A percentile compares a stretch with the other conserved stretches of the same genome.
Evolutionary conservation across 2,113 vertebrate species (phyloP).

Genomic region (Gopherus flavomarginatus): DNA sequence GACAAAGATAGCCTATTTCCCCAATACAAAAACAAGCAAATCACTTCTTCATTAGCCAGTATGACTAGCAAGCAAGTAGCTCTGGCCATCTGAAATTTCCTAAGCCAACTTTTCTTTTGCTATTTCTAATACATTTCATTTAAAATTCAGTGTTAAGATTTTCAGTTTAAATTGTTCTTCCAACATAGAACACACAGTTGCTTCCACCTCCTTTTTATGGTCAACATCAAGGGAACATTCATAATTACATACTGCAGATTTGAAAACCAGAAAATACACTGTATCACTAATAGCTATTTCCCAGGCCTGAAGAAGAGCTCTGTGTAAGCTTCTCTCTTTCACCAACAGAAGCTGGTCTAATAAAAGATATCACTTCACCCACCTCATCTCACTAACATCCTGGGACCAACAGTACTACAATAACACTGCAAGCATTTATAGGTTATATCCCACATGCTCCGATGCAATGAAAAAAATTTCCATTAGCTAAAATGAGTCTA

Average conservation of each 20-base stretch:
- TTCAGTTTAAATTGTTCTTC: not conserved
- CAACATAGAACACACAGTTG: not conserved
- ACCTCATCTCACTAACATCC: not conserved
- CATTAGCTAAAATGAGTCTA: not conserved
- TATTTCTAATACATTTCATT: not conserved
- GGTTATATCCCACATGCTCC: not conserved
- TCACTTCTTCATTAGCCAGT: not conserved
- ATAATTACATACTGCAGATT: accelerated
- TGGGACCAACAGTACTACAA: no score
- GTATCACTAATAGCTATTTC: not conserved
- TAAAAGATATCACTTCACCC: not conserved
- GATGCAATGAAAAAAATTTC: not conserved
- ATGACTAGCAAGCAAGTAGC: not conserved
- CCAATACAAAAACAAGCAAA: not conserved
- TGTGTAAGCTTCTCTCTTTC: not conserved
- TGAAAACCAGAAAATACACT: not conserved
- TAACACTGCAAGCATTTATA: no score
- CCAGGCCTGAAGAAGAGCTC: not conserved
- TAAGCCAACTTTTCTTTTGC: conserved; percentile 7
- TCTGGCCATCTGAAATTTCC: not conserved
- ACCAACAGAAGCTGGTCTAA: not conserved
- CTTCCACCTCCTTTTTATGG: not conserved
- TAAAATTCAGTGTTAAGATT: not conserved
- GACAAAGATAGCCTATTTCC: not conserved
- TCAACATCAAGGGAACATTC: not conserved